Percentiles rank a stretch among this genome's conserved stretches.
phyloP scores from a whole-genome alignment of 2,113 vertebrate genomes.

The Glareola pratincola region DNA sequence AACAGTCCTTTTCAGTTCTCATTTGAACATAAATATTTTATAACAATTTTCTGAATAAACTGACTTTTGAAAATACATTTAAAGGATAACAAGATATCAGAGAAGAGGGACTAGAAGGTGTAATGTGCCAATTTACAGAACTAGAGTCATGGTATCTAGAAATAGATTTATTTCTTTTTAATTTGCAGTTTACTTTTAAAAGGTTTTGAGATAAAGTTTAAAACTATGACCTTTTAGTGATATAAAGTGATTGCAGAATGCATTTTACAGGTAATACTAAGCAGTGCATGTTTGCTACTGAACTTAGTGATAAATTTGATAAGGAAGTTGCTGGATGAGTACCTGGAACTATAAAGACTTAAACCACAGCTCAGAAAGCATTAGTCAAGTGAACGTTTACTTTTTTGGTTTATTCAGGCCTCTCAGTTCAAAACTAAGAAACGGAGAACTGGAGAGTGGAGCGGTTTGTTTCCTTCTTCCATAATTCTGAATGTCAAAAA shows the following conservation, averaged over 20 bases:
- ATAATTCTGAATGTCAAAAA: background rate
- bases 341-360: background rate
- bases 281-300: background rate
- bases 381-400: background rate
- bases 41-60: background rate
- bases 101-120: background rate
- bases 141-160: background rate
- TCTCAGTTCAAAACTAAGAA: background rate
- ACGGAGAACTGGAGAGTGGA: background rate
- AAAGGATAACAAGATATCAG: background rate
- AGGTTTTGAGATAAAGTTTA: background rate
- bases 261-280: background rate
- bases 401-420: conserved; percentile 3
- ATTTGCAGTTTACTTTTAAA: background rate
- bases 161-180: background rate
- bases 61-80: background rate
- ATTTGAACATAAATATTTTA: background rate
- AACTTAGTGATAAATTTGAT: background rate
- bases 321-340: background rate
- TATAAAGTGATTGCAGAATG: background rate
- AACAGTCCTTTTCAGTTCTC: background rate
- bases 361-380: background rate
- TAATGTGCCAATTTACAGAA: background rate
- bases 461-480: background rate
- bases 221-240: background rate